A percentile compares a stretch with the other conserved stretches of the same genome.
Evolutionary conservation across 2,113 vertebrate species (phyloP).

Genomic region (Holacanthus passer): DNA sequence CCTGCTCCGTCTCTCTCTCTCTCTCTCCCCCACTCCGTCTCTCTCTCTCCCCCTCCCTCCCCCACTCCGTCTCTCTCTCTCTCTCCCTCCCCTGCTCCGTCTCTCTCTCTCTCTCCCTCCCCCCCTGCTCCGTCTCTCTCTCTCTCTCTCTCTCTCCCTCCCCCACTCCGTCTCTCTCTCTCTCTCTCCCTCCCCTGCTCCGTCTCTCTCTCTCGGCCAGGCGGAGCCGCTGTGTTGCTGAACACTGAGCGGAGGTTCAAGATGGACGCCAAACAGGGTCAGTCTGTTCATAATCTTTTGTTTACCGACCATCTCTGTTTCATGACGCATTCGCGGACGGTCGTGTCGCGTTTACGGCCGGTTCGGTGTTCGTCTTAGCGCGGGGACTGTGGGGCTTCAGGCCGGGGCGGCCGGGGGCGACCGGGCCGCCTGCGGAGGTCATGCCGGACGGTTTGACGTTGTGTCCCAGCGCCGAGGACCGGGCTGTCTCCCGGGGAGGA

Average conservation of each 20-base stretch:
- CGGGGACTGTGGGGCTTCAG: not conserved
- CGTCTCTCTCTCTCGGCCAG: constrained; percentile 17
- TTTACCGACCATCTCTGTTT: constrained; percentile 4
- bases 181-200: not conserved
- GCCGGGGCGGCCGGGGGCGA: not conserved
- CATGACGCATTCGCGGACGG: not conserved
- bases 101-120: no score
- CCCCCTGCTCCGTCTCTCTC: no score
- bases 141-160: constrained; percentile 16
- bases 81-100: no score
- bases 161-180: not conserved
- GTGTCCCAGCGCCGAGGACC: not conserved
- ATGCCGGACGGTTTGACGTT: constrained; percentile 52
- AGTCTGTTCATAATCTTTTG: constrained; percentile 76
- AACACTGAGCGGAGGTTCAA: constrained; percentile 83
- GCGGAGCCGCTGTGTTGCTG: constrained; percentile 53
- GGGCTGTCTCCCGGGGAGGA: not conserved
- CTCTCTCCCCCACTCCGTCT: no score
- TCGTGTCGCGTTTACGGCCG: not conserved
- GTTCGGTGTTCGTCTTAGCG: not conserved
- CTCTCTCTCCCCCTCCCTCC: no score
- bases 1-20: no score
- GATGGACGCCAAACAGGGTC: constrained; percentile 93
- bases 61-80: no score
- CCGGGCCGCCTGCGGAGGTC: constrained; percentile 63